Base-by-base conservation (phyloP, 2,888 invertebrate genomes). In the Trachelus tabidus region DNA sequence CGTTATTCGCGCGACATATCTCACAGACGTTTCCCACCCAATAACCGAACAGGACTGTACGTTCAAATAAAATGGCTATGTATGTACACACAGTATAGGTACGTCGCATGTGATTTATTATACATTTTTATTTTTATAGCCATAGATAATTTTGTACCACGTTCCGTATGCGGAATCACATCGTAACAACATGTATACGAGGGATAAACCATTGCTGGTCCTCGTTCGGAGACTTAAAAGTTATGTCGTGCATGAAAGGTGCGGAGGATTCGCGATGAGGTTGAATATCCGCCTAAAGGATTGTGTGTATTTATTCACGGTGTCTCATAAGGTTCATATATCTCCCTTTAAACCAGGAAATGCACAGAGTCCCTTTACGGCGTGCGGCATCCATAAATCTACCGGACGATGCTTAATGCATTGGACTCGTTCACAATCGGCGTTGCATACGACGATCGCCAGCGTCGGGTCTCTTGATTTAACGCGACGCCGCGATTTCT, bases 291-390 rank as follows among this genome's bases (percentile, higher is more conserved):
- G 40, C 40, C 40, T 40, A 40, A 40, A 40, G 40, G 40, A 15
- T 40, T 15, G 40, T 15, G 40, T 40, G 40, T 40, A 15, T 40
- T 83, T 82, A 85, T 79, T 85, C 82, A 84, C 81, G 80, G 71
- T 81, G 75, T 84, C 83, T 83, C 84, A 81, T 83, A 83, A 84
- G 85, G 80, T 85, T 81, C 82, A 86, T 86, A 83, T 84, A 85
- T 86, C 85, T 85, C 81, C 82, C 81, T 82, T 86, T 85, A 85
- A 85, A 85, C 84, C 86, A 83, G 84, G 86, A 86, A 86, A 80
- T 81, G 82, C 73, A 77, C 75, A 79, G 79, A 80, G 81, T 83
- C 81, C 81, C 80, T 85, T 86, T 81, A 81, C 86, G 79, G 73
- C 80, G 82, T 34, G 77, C 79, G 80, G 80, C 84, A 80, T 82